Conservation (phyloP, 2,888 invertebrate genomes). For the Phalera bucephala region DNA sequence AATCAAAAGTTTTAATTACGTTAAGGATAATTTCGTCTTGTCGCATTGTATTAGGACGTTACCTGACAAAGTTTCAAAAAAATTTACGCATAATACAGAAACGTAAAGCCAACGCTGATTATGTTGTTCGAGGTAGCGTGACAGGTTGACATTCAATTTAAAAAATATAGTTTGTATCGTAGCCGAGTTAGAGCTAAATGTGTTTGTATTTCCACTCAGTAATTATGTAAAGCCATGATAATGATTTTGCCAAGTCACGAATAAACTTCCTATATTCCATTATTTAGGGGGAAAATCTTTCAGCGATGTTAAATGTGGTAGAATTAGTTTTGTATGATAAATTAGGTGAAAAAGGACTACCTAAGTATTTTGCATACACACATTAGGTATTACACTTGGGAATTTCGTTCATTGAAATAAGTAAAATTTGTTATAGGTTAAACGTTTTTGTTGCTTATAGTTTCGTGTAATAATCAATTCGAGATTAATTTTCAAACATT, state of each 20-base stretch:
- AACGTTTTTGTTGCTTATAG: too few species aligned
- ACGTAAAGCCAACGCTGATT: constrained; percentile 35
- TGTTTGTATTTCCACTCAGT: constrained; percentile 54
- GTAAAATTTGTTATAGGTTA: too few species aligned
- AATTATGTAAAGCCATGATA: constrained; percentile 60
- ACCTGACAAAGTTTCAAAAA: constrained; percentile 28
- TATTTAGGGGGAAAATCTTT: constrained; percentile 35
- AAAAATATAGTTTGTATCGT: constrained; percentile 50
- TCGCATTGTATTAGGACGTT: constrained; percentile 7
- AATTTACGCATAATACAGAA: constrained; percentile 29
- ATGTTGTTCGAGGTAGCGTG: constrained; percentile 64
- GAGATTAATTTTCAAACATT: too few species aligned
- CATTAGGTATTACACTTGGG: too few species aligned
- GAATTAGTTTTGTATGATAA: neutral
- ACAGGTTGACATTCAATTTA: constrained; percentile 57
- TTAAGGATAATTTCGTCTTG: constrained; percentile 6
- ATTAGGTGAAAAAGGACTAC: neutral
- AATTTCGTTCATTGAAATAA: too few species aligned
- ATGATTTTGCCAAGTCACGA: constrained; percentile 54
- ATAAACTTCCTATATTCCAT: constrained; percentile 37
- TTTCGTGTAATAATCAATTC: too few species aligned
- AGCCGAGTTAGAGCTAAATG: constrained; percentile 44
- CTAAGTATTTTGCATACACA: too few species aligned
- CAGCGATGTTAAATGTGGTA: neutral
- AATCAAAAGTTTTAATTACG: neutral